Evolutionary conservation across 2,888 invertebrate genomes (phyloP), one percentile per base, ranked within the genome.

Genomic region (Ptychoptera contaminata): DNA sequence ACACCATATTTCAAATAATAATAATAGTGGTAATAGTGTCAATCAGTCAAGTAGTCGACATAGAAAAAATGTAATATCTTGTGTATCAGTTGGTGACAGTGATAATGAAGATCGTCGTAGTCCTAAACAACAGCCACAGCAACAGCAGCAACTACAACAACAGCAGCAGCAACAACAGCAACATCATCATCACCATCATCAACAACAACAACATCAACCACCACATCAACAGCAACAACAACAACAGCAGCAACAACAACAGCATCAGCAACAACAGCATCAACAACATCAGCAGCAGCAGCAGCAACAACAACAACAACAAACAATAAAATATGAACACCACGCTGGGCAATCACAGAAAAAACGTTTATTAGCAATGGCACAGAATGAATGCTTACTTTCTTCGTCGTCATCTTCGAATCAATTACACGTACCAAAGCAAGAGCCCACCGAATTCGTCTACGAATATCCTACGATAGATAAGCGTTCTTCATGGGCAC

Each of bases 281-380:
- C 51, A 51, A 16, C 45, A 47, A 29, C 49, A 55, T 48, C 54
- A 56, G 44, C 57, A 56, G 42, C 50, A 54, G 46, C 53, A 47
- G 36, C 48, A 51, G 7, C 23, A 23, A 23, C 23, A 3, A 23
- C 46, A 46, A 37, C 46, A 47, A 37, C 56, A 56, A 32, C 52
- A 63, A 7, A 60, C 53, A 50, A 60, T 65, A 32, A 65, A 65
- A 47, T 64, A 65, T 47, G 65, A 65, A 49, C 63, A 65, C 2
- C 50, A 50, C 39, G 69, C 76, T 50, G 79, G 79, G 9, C 82
- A 84, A 61, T 84, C 85, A 43, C 88, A 91, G 67, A 91, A 91
- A 74, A 91, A 91, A 63, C 75, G 90, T 29, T 69, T 91, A 44
- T 66, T 91, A 49, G 88, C 88, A 44, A 86, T 91, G 67, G 87